These are phyloP conservation scores for Coptotermes formosanus DNA, from an alignment of 1,140 invertebrate genomes.

Conservation along the genomic window DNA sequence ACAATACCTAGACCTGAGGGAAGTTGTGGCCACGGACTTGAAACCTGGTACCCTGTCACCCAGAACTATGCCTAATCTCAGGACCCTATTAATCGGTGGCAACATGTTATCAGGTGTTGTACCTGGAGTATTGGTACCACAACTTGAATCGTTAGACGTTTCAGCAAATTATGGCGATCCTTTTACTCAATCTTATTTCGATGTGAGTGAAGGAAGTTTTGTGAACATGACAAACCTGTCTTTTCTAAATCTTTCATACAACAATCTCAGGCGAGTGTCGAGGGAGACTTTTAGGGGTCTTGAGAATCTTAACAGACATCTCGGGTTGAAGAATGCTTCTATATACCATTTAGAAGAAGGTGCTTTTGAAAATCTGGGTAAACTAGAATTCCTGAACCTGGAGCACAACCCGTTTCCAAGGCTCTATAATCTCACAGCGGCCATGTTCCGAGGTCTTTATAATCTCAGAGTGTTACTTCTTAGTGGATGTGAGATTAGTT, in stretches of 20 bases:
- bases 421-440: constrained; percentile 44
- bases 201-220: constrained; percentile 31
- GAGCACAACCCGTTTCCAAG: constrained; percentile 52
- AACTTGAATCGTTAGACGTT: constrained; percentile 50
- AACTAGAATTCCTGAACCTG: constrained; percentile 52
- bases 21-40: constrained; percentile 45
- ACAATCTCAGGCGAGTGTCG: constrained; percentile 49
- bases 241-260: constrained; percentile 51
- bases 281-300: constrained; percentile 51
- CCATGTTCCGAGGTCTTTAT: constrained; percentile 50
- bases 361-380: constrained; percentile 47
- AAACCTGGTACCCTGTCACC: constrained; percentile 45
- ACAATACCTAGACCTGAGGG: constrained; percentile 49
- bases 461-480: constrained; percentile 51
- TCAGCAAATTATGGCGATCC: constrained; percentile 49
- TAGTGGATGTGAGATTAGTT: constrained; percentile 50
- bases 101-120: constrained; percentile 52
- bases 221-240: constrained; percentile 44
- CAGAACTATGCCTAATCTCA: constrained; percentile 49
- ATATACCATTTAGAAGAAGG: constrained; percentile 49
- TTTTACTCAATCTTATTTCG: constrained; percentile 48
- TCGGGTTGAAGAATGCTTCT: constrained; percentile 53
- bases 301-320: constrained; percentile 45
- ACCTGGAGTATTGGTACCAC: constrained; percentile 47
- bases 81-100: constrained; percentile 48